Conservation (phyloP, 2,797 vertebrate genomes). For the Oreochromis mossambicus region DNA sequence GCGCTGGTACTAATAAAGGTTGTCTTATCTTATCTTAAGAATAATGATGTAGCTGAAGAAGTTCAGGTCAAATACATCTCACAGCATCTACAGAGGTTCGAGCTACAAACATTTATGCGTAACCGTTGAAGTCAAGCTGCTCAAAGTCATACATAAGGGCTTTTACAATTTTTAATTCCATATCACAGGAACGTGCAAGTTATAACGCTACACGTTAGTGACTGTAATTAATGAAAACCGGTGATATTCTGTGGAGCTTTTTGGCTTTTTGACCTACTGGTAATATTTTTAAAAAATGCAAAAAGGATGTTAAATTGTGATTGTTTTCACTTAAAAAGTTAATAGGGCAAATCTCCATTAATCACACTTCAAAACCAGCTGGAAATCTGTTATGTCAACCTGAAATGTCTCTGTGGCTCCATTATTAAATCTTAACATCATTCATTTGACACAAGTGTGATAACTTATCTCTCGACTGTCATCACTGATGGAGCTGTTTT, state of each 20-base stretch:
- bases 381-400: conserved; percentile 1
- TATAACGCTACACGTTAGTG: background rate
- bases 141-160: background rate
- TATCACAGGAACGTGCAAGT: background rate
- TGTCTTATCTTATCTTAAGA: background rate
- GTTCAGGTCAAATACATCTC: background rate
- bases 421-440: background rate
- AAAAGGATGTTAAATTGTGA: background rate
- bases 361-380: background rate
- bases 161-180: background rate
- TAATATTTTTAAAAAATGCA: background rate
- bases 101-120: background rate
- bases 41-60: background rate
- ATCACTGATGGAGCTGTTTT: background rate
- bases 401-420: background rate
- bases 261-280: background rate
- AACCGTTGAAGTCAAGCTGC: background rate
- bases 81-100: background rate
- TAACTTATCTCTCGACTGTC: background rate
- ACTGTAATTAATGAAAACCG: background rate
- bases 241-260: background rate
- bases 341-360: background rate
- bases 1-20: background rate
- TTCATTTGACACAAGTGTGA: background rate
- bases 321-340: background rate